Evolutionary conservation across 2,113 vertebrate genomes (phyloP), one percentile per base, ranked within the genome.

Genomic region (Dissostichus mawsoni): DNA sequence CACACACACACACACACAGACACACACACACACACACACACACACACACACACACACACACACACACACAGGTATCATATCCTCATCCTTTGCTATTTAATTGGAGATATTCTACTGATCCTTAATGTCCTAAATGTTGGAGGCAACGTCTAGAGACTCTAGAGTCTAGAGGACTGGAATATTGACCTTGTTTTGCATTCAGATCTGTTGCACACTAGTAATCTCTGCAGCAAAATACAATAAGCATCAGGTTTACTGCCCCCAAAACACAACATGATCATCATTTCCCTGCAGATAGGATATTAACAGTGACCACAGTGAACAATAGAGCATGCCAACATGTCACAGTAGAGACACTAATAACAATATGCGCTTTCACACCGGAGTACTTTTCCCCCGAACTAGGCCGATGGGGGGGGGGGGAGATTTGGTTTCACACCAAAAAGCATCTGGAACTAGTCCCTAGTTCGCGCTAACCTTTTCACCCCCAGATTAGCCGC

Each of bases 51-150:
- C 25, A 48, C 62, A 57, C 71, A n/a, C n/a, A n/a, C n/a, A n/a
- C 20, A 20, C 20, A 20, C 20, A 76, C 57, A 73, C 20, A 77
- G 59, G 58, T 76, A 25, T 82, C 70, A 45, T 58, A 47, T 53
- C 65, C 52, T 41, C 18, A 61, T 67, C 51, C 53, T 3, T 56
- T 58, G 36, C 71, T 14, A 4, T 56, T 45, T 23, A 51, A 72
- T 44, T 20, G 12, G 29, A 67, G 59, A 33, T 3, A 8, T 63
- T 64, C 66, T 62, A 48, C 65, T 36, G 25, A 59, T 8, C n/a
- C 57, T 74, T 82, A 70, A 45, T 70, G 29, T 7, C 5, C 8
- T 48, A 69, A 33, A 48, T 53, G 69, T 14, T 23, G 56, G 51
- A 29, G 44, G 20, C 33, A 68, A 67, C 13, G 50, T 36, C 14